These are phyloP conservation scores for Alosa alosa DNA, from an alignment of 2,113 vertebrate genomes.

Conservation along the genomic window DNA sequence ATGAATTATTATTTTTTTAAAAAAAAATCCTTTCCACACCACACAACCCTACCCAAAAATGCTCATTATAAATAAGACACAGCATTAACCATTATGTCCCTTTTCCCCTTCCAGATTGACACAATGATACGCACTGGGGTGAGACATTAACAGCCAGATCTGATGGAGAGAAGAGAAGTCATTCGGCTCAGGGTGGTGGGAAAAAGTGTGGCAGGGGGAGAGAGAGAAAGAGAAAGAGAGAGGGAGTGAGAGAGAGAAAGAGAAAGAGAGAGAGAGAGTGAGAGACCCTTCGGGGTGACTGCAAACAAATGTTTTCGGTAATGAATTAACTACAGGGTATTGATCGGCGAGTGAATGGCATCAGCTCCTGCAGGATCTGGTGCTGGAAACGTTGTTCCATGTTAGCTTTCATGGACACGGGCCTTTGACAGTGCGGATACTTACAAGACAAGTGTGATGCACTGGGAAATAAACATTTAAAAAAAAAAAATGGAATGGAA, in stretches of 20 bases:
- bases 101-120: neutral
- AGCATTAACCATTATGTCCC: neutral
- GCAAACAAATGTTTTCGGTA: conserved; percentile 77
- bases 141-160: neutral
- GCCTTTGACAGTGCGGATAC: neutral
- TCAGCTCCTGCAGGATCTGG: conserved; percentile 46
- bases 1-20: neutral
- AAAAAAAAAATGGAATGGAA: too few relatives aligned
- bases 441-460: neutral
- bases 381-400: neutral
- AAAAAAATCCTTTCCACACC: neutral
- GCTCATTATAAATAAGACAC: conserved; percentile 8
- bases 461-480: neutral
- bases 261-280: neutral
- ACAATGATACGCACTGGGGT: neutral
- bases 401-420: neutral
- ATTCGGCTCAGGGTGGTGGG: conserved; percentile 63
- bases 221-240: neutral
- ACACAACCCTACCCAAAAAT: neutral
- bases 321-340: conserved; percentile 76
- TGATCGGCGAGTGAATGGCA: conserved; percentile 74
- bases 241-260: neutral
- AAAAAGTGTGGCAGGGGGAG: conserved; percentile 46
- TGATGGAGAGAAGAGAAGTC: conserved; percentile 52
- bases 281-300: conserved; percentile 67